A percentile compares a stretch with the other conserved stretches of the same genome.
These are phyloP conservation scores for Mamestra brassicae DNA, from an alignment of 2,888 invertebrate species.

Conservation along the genomic window DNA sequence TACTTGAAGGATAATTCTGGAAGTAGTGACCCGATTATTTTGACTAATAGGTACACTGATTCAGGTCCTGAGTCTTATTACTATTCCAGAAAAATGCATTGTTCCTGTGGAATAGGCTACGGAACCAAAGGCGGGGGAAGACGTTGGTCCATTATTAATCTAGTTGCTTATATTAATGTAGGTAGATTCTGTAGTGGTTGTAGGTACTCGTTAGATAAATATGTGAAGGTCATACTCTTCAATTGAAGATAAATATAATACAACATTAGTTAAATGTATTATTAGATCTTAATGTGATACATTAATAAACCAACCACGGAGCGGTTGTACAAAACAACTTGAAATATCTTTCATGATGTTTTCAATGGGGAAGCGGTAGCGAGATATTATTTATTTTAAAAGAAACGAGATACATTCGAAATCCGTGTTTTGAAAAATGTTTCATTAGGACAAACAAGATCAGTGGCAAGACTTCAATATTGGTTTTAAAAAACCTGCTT, in stretches of 20 bases:
- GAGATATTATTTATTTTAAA: neutral
- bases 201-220: neutral
- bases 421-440: neutral
- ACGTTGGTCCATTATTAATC: neutral
- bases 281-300: conserved; percentile 35
- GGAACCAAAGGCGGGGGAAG: neutral
- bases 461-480: neutral
- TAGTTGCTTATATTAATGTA: neutral
- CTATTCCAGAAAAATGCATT: too few species aligned
- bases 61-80: too few species aligned
- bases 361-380: conserved; percentile 21
- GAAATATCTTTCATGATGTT: conserved; percentile 25
- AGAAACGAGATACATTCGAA: neutral
- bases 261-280: conserved; percentile 1
- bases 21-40: too few species aligned
- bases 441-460: neutral
- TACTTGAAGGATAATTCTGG: too few species aligned
- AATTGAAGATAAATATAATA: conserved; percentile 48
- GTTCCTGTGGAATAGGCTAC: too few species aligned
- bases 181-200: neutral
- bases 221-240: conserved; percentile 42
- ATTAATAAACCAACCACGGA: conserved; percentile 13
- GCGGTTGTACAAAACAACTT: conserved; percentile 16
- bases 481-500: neutral
- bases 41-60: too few species aligned